Conservation (phyloP, 1,140 invertebrate genomes). For the honey bee (Apis mellifera) region Amel_HAv3.1 CM009945.2:8804001-8804500, state of each 20-base stretch:
- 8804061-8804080: slow-evolving; percentile 81
- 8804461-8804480: too few species aligned
- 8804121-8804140: slow-evolving; percentile 82
- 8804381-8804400: slow-evolving; percentile 33
- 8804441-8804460: background rate
- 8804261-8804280: slow-evolving; percentile 82
- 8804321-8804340: slow-evolving; percentile 59
- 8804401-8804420: slow-evolving; percentile 57
- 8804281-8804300: slow-evolving; percentile 86
- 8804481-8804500: too few species aligned
- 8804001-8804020: slow-evolving; percentile 80
- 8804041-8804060: slow-evolving; percentile 87
- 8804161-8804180: slow-evolving; percentile 82
- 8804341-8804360: background rate
- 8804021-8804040: slow-evolving; percentile 81
- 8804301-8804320: slow-evolving; percentile 82
- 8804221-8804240: slow-evolving; percentile 71
- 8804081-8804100: slow-evolving; percentile 78
- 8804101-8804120: slow-evolving; percentile 80
- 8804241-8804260: slow-evolving; percentile 78
- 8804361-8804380: too few species aligned
- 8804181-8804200: slow-evolving; percentile 85
- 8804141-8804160: slow-evolving; percentile 77
- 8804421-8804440: slow-evolving; percentile 46
- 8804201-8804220: slow-evolving; percentile 82